Conservation (phyloP, 2,888 invertebrate genomes). For the Oxytorus armatus region DNA sequence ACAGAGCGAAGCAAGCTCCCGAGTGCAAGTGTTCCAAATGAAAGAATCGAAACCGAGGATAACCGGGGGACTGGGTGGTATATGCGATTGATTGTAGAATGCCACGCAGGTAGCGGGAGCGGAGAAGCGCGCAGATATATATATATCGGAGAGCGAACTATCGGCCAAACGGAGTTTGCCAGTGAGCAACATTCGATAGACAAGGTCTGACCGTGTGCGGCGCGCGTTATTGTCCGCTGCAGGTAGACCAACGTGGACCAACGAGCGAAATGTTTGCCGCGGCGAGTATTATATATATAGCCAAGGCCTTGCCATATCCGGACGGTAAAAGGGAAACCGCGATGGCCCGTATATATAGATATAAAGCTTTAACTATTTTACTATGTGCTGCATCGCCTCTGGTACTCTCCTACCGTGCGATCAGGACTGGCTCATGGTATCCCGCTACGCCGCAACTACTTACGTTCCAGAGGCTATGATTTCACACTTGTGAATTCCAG, state of each 20-base stretch:
- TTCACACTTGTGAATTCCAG: conserved; percentile 43
- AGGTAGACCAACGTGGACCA: neutral
- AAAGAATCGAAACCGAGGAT: conserved; percentile 60
- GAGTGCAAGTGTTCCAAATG: conserved; percentile 17
- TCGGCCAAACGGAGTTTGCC: conserved; percentile 16
- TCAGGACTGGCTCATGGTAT: neutral
- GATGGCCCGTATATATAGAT: neutral
- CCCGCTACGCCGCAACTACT: neutral
- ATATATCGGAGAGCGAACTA: neutral
- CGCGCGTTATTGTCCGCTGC: conserved; percentile 8
- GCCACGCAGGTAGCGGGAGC: conserved; percentile 21
- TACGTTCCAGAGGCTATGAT: conserved; percentile 17
- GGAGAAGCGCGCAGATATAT: neutral
- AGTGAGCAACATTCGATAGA: conserved; percentile 28
- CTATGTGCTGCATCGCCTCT: neutral
- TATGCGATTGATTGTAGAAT: conserved; percentile 8
- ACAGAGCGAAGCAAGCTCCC: conserved; percentile 39
- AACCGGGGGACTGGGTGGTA: conserved; percentile 41
- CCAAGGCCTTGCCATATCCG: conserved; percentile 68
- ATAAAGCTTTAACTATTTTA: conserved; percentile 2
- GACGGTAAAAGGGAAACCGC: conserved; percentile 65
- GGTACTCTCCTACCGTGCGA: neutral
- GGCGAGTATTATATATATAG: conserved; percentile 1
- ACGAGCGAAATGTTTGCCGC: conserved; percentile 9
- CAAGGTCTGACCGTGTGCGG: conserved; percentile 23